A percentile compares a stretch with the other conserved stretches of the same genome.
Evolutionary conservation across 1,140 invertebrate genomes (phyloP).

Genomic region (Holcopasites calliopsidis): DNA sequence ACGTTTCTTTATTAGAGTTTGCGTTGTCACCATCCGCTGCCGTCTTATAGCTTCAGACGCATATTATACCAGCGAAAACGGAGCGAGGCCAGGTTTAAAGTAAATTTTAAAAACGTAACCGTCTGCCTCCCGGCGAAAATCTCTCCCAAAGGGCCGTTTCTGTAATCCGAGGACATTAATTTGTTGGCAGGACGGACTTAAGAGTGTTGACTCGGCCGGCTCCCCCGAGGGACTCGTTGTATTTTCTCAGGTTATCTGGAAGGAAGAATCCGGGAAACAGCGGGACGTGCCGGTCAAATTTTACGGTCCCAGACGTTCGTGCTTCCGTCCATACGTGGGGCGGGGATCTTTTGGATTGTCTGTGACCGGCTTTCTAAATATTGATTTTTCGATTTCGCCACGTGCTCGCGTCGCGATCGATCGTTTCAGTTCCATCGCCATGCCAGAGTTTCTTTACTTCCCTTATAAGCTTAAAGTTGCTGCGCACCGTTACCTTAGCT

Average conservation of each 20-base stretch:
- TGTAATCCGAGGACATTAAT: slow-evolving; percentile 68
- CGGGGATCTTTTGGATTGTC: background rate
- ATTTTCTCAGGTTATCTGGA: slow-evolving; percentile 67
- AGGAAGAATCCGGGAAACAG: slow-evolving; percentile 32
- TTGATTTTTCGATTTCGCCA: slow-evolving; percentile 37
- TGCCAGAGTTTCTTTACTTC: too few relatives aligned
- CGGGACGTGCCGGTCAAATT: slow-evolving; percentile 54
- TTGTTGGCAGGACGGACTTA: slow-evolving; percentile 62
- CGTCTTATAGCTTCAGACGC: background rate
- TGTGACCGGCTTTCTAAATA: slow-evolving; percentile 35
- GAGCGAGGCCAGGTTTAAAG: slow-evolving; percentile 40
- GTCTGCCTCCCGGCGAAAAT: slow-evolving; percentile 55
- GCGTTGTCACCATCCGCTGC: background rate
- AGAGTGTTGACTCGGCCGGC: slow-evolving; percentile 47
- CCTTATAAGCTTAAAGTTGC: too few relatives aligned
- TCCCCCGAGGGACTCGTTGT: slow-evolving; percentile 52
- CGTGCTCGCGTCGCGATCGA: background rate
- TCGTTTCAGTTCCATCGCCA: background rate
- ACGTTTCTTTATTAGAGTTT: background rate
- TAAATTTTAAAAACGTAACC: slow-evolving; percentile 59
- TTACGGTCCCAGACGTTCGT: slow-evolving; percentile 42
- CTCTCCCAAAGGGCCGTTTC: slow-evolving; percentile 61
- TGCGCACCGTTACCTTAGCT: too few relatives aligned
- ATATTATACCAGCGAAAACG: background rate
- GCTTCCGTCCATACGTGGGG: background rate